Conservation (phyloP, 2,888 invertebrate species). For the Caenorhabditis wallacei region DNA sequence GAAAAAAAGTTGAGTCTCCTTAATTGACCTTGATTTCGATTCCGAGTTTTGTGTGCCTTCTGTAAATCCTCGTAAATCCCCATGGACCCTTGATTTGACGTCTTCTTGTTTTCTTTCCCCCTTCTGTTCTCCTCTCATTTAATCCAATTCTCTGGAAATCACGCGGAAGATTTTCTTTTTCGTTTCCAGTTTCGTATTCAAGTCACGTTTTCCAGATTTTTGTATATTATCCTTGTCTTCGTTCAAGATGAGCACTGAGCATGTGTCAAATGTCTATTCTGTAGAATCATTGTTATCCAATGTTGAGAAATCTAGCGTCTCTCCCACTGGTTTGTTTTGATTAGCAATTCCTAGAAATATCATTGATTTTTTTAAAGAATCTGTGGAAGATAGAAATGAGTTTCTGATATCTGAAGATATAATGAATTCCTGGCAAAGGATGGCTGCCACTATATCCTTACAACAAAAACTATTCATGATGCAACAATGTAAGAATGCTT, state of each 20-base stretch:
- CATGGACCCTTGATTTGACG: constrained; percentile 38
- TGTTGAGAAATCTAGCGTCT: constrained; percentile 59
- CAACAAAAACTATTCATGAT: constrained; percentile 74
- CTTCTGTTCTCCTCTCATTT: constrained; percentile 28
- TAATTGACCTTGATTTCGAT: constrained; percentile 44
- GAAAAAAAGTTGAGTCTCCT: background rate
- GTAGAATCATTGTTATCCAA: constrained; percentile 62
- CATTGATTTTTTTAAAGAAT: constrained; percentile 22
- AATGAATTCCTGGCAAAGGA: constrained; percentile 68
- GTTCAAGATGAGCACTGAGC: constrained; percentile 52
- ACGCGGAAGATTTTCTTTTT: background rate
- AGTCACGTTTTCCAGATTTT: constrained; percentile 8
- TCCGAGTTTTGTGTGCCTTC: background rate
- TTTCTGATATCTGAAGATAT: constrained; percentile 50
- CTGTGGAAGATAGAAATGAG: constrained; percentile 55
- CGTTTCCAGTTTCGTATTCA: constrained; percentile 28
- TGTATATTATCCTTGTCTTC: background rate
- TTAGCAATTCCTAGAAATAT: background rate
- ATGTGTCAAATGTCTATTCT: constrained; percentile 56
- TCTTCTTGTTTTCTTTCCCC: constrained; percentile 31
- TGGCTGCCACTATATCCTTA: constrained; percentile 68
- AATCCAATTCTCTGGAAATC: constrained; percentile 31
- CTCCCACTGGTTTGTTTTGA: constrained; percentile 55
- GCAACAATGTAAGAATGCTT: constrained; percentile 66
- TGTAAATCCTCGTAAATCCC: constrained; percentile 39